Conservation (phyloP, 2,113 vertebrate species). For the Sigmodon hispidus region DNA sequence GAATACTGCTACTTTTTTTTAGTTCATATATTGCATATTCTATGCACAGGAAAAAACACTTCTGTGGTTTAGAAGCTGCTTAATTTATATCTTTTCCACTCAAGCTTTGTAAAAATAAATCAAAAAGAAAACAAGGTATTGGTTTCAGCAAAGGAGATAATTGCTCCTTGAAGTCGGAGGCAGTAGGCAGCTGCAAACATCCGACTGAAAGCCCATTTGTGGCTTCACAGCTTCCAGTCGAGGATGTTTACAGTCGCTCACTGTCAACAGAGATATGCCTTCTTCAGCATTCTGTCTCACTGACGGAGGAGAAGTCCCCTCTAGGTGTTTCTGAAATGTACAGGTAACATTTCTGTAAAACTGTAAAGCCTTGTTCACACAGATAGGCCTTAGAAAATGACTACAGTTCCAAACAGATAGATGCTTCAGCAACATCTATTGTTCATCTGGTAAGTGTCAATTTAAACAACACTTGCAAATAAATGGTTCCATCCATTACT, state of each 20-base stretch:
- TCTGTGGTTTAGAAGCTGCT: constrained; percentile 43
- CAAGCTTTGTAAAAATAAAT: constrained; percentile 42
- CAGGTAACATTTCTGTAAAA: neutral
- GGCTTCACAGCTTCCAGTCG: constrained; percentile 99
- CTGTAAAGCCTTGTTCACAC: constrained; percentile 5
- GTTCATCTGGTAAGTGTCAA: constrained; percentile 26
- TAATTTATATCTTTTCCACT: neutral
- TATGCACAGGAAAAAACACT: neutral
- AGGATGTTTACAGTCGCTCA: constrained; percentile 99
- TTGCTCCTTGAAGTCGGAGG: constrained; percentile 88
- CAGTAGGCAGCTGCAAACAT: constrained; percentile 99
- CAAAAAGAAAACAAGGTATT: constrained; percentile 59
- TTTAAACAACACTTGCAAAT: constrained; percentile 7
- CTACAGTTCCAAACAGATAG: constrained; percentile 41
- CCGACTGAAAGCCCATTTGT: constrained; percentile 97
- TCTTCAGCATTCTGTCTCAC: constrained; percentile 78
- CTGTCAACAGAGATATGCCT: constrained; percentile 85
- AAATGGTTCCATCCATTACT: neutral
- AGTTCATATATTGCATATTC: neutral
- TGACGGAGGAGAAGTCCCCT: constrained; percentile 70
- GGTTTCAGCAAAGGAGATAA: constrained; percentile 66
- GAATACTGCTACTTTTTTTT: neutral
- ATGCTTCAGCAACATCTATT: neutral
- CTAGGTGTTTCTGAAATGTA: constrained; percentile 73
- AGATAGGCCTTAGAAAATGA: constrained; percentile 39